Evolutionary conservation across 2,888 invertebrate genomes (phyloP), one percentile per base, ranked within the genome.

Genomic region (Deilephila porcellus): DNA sequence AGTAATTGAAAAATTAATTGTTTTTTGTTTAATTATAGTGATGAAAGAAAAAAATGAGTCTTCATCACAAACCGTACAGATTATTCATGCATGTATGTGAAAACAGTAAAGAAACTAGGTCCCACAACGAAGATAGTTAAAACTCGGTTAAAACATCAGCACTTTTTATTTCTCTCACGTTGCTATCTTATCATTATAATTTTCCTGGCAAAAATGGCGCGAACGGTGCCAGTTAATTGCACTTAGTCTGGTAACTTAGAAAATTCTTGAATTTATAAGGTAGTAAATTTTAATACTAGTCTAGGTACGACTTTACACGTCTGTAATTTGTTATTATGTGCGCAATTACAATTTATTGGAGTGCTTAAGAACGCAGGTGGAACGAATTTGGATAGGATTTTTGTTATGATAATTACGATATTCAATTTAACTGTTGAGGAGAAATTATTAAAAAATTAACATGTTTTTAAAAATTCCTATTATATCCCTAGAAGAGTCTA

Each of bases 271-370:
- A 64, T 73, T 77, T 76, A 78, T 73, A 77, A 73, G 52, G 77
- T 76, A 78, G 71, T 81, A 77, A 76, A 79, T 81, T 76, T 81
- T 77, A 75, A 78, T 81, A 79, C 76, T 74, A 75, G 76, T 75
- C 71, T 64, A 67, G 74, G 76, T 76, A 72, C 72, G 74, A 78
- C 76, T 76, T 82, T 79, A 80, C 80, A 78, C 75, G 75, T 63
- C 11, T 56, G 56, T 56, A 32, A 29, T 70, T 70, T 70, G 56
- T 70, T 32, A 32, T 56, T 32, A 25, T 32, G 8, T n/a, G 8
- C 32, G n/a, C 7, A 32, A 56, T 56, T 32, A 70, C 19, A 70
- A 11, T 53, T 32, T 56, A 70, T 53, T 29, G n/a, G 11, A 17
- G 29, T 6, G 29, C 8, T 29, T 53, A 19, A 70, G 29, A 67